Evolutionary conservation across 2,113 vertebrate genomes (phyloP).

Genomic region (Chlorodrepanis virens): DNA sequence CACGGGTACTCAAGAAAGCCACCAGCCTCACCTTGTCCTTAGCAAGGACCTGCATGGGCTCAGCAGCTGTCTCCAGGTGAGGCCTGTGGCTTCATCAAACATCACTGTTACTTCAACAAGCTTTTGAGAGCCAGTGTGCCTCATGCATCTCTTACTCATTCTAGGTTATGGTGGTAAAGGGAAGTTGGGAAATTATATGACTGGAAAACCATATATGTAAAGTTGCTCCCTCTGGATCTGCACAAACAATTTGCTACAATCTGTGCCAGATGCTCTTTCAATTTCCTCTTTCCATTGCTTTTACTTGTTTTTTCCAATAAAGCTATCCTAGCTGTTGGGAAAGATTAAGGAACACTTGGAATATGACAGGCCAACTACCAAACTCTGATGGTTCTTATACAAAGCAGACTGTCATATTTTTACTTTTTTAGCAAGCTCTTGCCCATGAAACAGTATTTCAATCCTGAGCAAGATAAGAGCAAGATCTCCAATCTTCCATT

Average conservation of each 20-base stretch:
- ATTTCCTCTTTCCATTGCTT: background rate
- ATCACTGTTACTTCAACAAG: accelerated
- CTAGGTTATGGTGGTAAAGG: background rate
- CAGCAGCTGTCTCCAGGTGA: background rate
- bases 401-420: background rate
- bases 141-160: background rate
- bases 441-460: background rate
- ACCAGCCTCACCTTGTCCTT: background rate
- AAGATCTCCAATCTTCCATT: background rate
- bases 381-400: background rate
- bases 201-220: background rate
- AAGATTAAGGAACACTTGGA: background rate
- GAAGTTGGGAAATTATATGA: background rate
- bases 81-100: background rate
- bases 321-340: background rate
- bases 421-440: background rate
- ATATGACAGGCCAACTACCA: background rate
- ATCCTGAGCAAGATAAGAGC: background rate
- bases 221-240: background rate
- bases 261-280: background rate
- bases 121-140: background rate
- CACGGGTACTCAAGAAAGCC: too few species aligned
- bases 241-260: background rate
- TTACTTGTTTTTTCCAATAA: background rate
- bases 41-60: background rate